Evolutionary conservation across 2,888 invertebrate species (phyloP), one percentile per base, ranked within the genome.

Genomic region (Caenorhabditis macrosperma): DNA sequence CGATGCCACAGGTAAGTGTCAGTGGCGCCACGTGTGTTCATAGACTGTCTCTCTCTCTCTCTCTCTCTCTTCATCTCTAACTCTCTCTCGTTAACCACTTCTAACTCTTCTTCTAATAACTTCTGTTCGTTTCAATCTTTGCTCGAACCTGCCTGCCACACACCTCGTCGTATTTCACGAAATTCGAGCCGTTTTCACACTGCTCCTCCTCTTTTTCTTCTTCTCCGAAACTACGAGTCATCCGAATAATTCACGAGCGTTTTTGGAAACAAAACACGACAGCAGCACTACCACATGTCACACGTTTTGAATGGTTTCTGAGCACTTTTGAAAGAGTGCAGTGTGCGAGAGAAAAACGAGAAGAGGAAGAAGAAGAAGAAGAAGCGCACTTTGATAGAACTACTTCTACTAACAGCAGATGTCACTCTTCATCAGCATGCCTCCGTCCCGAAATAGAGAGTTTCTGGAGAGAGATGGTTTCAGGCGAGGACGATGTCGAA

Each of bases 401-500:
- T n/a, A n/a, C n/a, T n/a, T n/a, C n/a, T n/a, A n/a, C n/a, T 55
- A 30, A 41, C 60, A 52, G 35, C 12, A 48, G 26, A 6, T 57
- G 28, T 46, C 26, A 38, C 28, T 57, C 44, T 50, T 20, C 46
- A 48, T 68, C 26, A 48, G 57, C 30, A 59, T 38, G 20, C 20
- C 10, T 63, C n/a, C n/a, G n/a, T n/a, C n/a, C n/a, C 12, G 10
- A 20, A 59, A 68, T 7, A 24, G n/a, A 46, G 17, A 38, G 22
- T 50, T 15, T 30, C 17, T 15, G 28, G 6, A 22, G 44, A 12
- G 7, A 17, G 22, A 30, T 20, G 9, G 44, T 72, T 84, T 60
- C 77, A 85, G 85, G 63, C 72, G 1, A 64, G 85, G 46, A 83
- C 78, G 50, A 75, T 80, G 38, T 85, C 85, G 15, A 81, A 81